A percentile compares a stretch with the other conserved stretches of the same genome.
These are phyloP conservation scores for Tholera decimalis DNA, from an alignment of 2,888 invertebrate species.

Conservation along the genomic window DNA sequence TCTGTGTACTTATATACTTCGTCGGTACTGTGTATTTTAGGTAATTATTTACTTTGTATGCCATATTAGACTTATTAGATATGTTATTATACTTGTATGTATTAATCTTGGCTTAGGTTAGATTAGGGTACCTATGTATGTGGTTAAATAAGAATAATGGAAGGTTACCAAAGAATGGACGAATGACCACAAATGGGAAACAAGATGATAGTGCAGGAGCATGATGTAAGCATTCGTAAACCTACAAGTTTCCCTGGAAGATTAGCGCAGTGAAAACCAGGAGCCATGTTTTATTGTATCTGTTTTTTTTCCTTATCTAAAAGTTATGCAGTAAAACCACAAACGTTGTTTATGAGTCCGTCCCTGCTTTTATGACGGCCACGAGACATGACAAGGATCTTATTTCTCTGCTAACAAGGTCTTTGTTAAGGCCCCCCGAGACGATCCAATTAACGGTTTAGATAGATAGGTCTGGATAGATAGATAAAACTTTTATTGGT, in stretches of 20 bases:
- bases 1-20: too few species aligned
- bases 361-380: conserved; percentile 67
- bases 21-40: too few species aligned
- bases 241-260: neutral
- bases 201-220: neutral
- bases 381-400: conserved; percentile 64
- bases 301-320: conserved; percentile 63
- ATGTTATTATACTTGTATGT: too few species aligned
- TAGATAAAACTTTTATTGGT: too few species aligned
- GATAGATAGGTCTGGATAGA: too few species aligned
- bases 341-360: conserved; percentile 60
- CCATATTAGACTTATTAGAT: too few species aligned
- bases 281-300: conserved; percentile 28
- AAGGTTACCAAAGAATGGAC: neutral
- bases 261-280: conserved; percentile 8
- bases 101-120: too few species aligned
- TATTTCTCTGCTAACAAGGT: conserved; percentile 63
- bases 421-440: too few species aligned
- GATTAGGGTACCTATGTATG: too few species aligned
- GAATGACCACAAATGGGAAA: too few species aligned
- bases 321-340: conserved; percentile 65
- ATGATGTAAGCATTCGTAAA: neutral
- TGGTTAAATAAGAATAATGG: neutral
- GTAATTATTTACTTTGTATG: too few species aligned
- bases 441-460: too few species aligned